These are phyloP conservation scores for Platycnemis pennipes DNA, from an alignment of 2,888 invertebrate species.

Conservation along the genomic window DNA sequence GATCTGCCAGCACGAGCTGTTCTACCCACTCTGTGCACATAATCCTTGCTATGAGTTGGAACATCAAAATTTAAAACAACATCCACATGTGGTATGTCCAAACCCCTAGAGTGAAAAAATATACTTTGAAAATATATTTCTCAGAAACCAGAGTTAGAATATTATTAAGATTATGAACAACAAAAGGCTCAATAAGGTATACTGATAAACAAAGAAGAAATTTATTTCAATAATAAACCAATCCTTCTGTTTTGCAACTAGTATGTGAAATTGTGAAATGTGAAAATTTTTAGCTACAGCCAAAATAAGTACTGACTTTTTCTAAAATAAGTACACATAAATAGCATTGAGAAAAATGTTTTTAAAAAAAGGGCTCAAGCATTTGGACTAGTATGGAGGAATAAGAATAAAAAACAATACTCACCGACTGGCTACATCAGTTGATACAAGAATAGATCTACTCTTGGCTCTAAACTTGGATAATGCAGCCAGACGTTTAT, in stretches of 20 bases:
- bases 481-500: constrained; percentile 95
- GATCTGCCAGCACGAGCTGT: constrained; percentile 97
- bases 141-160: not conserved
- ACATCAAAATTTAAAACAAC: constrained; percentile 99
- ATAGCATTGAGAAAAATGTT: too few relatives aligned
- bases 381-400: too few relatives aligned
- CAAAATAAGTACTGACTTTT: too few relatives aligned
- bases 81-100: constrained; percentile 99
- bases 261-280: too few relatives aligned
- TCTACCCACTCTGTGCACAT: constrained; percentile 98
- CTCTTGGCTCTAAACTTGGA: constrained; percentile 98
- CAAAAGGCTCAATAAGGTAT: too few relatives aligned
- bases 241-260: too few relatives aligned
- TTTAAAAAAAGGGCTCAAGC: too few relatives aligned
- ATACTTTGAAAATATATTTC: constrained; percentile 38
- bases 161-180: too few relatives aligned
- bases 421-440: constrained; percentile 98
- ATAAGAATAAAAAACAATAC: constrained; percentile 73
- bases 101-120: constrained; percentile 84
- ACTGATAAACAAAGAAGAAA: too few relatives aligned
- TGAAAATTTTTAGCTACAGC: too few relatives aligned
- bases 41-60: constrained; percentile 99
- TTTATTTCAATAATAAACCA: too few relatives aligned
- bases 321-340: too few relatives aligned
- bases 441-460: constrained; percentile 97